These are phyloP conservation scores for Tautogolabrus adspersus DNA, from an alignment of 2,113 vertebrate genomes.

Conservation along the genomic window DNA sequence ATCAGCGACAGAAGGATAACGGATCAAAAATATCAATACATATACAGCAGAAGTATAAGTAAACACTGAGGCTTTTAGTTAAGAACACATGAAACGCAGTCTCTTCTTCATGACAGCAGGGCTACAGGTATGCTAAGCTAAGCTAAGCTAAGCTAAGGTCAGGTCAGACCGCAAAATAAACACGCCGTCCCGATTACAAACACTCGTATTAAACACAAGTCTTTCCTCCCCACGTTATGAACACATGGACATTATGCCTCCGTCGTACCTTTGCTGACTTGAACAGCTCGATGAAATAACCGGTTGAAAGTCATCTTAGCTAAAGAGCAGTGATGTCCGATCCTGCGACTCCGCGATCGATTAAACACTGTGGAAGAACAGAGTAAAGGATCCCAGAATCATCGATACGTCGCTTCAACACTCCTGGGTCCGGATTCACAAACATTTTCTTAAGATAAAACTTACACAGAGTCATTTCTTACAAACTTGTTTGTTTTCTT, in stretches of 20 bases:
- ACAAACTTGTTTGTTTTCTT: too few relatives aligned
- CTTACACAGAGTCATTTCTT: too few relatives aligned
- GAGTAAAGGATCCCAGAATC: neutral
- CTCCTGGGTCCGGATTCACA: too few relatives aligned
- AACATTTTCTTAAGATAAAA: too few relatives aligned
- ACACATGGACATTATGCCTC: accelerated
- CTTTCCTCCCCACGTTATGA: too few relatives aligned
- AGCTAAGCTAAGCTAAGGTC: conserved; percentile 67
- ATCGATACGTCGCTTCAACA: conserved; percentile 25
- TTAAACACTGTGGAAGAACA: conserved; percentile 36
- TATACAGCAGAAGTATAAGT: too few relatives aligned
- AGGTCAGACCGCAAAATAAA: conserved; percentile 69
- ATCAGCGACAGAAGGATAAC: too few relatives aligned
- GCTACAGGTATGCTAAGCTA: neutral
- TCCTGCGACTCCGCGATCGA: conserved; percentile 21
- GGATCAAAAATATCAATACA: too few relatives aligned
- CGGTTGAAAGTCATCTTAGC: conserved; percentile 71
- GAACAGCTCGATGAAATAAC: conserved; percentile 55
- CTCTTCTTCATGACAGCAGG: too few relatives aligned
- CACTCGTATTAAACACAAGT: neutral
- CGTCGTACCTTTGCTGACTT: conserved; percentile 66
- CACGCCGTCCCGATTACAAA: neutral
- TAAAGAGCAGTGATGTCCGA: neutral
- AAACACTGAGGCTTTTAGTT: too few relatives aligned
- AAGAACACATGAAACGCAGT: too few relatives aligned